Base-by-base conservation (phyloP, 2,888 invertebrate genomes). In the Thumatha senex region DNA sequence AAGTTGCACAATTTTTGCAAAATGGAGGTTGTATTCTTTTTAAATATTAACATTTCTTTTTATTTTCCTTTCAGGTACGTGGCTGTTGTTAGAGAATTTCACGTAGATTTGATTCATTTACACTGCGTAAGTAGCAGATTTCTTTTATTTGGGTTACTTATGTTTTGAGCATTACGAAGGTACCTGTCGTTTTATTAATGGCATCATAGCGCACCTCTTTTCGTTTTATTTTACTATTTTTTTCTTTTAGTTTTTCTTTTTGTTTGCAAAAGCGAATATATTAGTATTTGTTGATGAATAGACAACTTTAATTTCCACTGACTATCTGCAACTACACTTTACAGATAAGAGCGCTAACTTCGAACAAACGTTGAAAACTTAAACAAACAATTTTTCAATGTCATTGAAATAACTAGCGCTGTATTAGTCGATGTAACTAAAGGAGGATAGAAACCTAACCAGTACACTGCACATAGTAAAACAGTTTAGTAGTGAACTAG, bases 91-190 rank as follows among this genome's bases (percentile, higher is more conserved):
- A 86, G 78, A 84, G 82, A 84, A 56, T 4, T 80, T 76, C 72
- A 80, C 74, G 73, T 84, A 80, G 74, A 77, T 83, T 74, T 78
- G 76, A 76, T 83, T 79, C 72, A 75, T 80, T 82, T 74, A 62
- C 62, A 79, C 74, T 82, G 78, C 78, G 87, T 89, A 86, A 89
- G 89, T 89, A 84, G 82, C 73, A 76, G 78, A 77, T 74, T 80
- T 78, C 65, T 75, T 80, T 80, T 78, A 69, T 74, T 77, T 81
- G 72, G 62, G 66, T 70, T 67, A 50, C 41, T 13, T 60, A 62
- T 61, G 53, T 58, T 61, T 62, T 38, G 47, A 56, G 47, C 53
- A 51, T 43, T 41, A 14, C 38, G 43, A 50, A 36, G 5, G 1
- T 36, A 14, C 8, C 10, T 14, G 36, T 36, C 36, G 15, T 47